Base-by-base conservation (phyloP, 2,888 invertebrate species). In the Clivina fossor region DNA sequence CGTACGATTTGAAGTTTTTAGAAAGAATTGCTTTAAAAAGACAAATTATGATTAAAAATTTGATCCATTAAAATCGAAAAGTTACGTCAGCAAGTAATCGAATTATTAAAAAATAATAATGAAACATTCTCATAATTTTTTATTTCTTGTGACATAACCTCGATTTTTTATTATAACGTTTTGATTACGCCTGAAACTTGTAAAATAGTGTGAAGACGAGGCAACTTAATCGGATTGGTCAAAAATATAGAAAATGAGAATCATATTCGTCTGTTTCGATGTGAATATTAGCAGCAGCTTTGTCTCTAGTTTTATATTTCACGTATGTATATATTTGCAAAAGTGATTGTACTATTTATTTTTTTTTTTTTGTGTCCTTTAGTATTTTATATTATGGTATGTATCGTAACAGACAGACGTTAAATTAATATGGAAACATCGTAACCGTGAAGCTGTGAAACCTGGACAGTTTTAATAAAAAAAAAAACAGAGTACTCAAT, bases 311-410 rank as follows among this genome's bases (percentile, higher is more conserved):
- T 50, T 41, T 50, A 41, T 50, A 41, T 41, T 40, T 50, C 50
- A 50, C 50, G 40, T 40, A 40, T 50, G 41, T 50, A 50, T 50
- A 50, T 50, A 50, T 50, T 49, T 50, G 40, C 41, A 50, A 50
- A 49, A 49, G 26, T 38, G 38, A 49, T 49, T 50, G 22, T 50
- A n/a, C n/a, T n/a, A n/a, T n/a, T n/a, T n/a, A 50, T 41, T 50
- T 50, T 41, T 50, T 50, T 50, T 41, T 49, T 49, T 37, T 50
- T 50, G 40, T 49, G 37, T 50, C 41, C 41, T 41, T 50, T 50
- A 50, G 41, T 50, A 50, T 41, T 50, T 50, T 50, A 50, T 49
- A 19, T 50, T 50, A 50, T 41, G 40, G 40, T 50, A 50, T 49
- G 15, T 50, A 50, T 26, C 16, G 40, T 30, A 41, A 50, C 41